A percentile compares a stretch with the other conserved stretches of the same genome.
phyloP scores from a whole-genome alignment of 2,113 vertebrate genomes.

The Ammodytes dubius region DNA sequence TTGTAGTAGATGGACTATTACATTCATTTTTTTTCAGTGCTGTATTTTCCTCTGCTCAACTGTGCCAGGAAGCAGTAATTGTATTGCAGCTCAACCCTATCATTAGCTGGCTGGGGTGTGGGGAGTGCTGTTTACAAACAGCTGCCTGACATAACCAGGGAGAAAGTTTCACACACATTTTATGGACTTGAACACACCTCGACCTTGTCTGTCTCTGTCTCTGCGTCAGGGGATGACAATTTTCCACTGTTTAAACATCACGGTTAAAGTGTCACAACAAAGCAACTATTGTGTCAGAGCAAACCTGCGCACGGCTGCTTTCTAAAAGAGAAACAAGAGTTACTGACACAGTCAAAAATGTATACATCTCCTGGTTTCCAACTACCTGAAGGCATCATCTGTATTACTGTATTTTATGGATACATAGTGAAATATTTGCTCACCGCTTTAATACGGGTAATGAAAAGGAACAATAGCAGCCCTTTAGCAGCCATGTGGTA shows the following conservation, averaged over 20 bases:
- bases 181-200: conserved; percentile 5
- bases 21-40: conserved; percentile 35
- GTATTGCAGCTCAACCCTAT: conserved; percentile 59
- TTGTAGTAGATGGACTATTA: conserved; percentile 7
- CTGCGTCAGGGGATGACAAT: not conserved
- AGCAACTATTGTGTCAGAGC: not conserved
- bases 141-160: conserved; percentile 48
- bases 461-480: conserved; percentile 39
- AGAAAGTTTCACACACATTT: conserved; percentile 53
- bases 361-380: not conserved
- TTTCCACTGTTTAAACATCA: not conserved
- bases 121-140: conserved; percentile 66
- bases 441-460: conserved; percentile 3
- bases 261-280: conserved; percentile 10
- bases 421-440: conserved; percentile 23
- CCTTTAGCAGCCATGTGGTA: conserved; percentile 46
- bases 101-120: conserved; percentile 58
- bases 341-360: not conserved
- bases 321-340: not conserved
- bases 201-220: not conserved
- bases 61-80: conserved; percentile 47
- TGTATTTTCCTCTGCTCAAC: conserved; percentile 53
- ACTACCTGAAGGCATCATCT: conserved; percentile 14
- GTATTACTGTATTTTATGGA: conserved; percentile 7
- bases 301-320: not conserved